Conservation (phyloP, 2,888 invertebrate species). For the Cactoblastis cactorum region DNA sequence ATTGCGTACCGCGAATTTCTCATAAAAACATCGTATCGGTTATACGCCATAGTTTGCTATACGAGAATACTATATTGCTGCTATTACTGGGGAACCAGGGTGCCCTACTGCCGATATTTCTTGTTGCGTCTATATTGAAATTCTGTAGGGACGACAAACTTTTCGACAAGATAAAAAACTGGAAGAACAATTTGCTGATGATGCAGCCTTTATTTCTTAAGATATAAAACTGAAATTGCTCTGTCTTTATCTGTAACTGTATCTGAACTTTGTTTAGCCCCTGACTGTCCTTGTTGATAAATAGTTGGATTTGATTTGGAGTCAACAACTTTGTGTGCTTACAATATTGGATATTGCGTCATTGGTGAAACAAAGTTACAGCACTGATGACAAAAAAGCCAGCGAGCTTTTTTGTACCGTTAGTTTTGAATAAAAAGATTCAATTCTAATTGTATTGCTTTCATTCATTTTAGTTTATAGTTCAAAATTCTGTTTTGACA, state of each 20-base stretch:
- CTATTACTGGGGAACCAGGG: constrained; percentile 43
- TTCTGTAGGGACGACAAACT: constrained; percentile 55
- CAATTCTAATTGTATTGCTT: too few relatives aligned
- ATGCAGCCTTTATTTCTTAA: constrained; percentile 5
- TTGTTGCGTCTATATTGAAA: constrained; percentile 68
- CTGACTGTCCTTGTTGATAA: constrained; percentile 10
- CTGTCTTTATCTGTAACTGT: background rate
- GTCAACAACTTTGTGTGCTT: background rate
- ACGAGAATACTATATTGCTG: constrained; percentile 22
- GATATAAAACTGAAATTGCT: constrained; percentile 14
- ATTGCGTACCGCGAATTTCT: constrained; percentile 56
- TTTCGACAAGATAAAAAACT: constrained; percentile 33
- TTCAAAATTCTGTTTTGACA: too few relatives aligned
- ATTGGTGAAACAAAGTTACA: background rate
- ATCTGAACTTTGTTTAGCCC: background rate
- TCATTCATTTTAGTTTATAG: too few relatives aligned
- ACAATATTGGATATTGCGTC: background rate
- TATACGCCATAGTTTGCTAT: constrained; percentile 47
- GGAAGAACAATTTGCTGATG: constrained; percentile 14
- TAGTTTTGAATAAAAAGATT: too few relatives aligned
- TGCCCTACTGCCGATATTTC: constrained; percentile 53
- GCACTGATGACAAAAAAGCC: too few relatives aligned
- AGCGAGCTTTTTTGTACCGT: background rate
- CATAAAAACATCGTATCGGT: constrained; percentile 64
- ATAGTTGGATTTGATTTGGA: constrained; percentile 10